These are phyloP conservation scores for Drosophila nebulosa DNA, from an alignment of 1,140 invertebrate genomes.

Conservation along the genomic window DNA sequence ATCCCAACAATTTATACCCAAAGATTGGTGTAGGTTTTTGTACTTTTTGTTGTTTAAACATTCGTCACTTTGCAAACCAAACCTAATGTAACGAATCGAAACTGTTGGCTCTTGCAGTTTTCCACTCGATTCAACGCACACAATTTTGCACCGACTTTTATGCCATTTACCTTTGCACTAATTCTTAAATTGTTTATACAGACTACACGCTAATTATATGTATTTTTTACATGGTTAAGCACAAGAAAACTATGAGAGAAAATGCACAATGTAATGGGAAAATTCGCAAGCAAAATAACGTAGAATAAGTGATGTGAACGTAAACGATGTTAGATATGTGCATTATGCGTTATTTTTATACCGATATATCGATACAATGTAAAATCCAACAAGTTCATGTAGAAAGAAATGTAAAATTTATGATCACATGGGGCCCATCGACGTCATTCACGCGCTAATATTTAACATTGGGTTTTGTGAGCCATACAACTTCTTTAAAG, in stretches of 20 bases:
- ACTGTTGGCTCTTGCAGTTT: not conserved
- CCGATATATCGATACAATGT: not conserved
- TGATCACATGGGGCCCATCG: not conserved
- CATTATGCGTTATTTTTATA: not conserved
- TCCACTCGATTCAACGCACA: not conserved
- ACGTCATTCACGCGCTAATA: not conserved
- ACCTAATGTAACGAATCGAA: not conserved
- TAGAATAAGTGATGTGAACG: not conserved
- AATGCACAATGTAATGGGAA: conserved; percentile 57
- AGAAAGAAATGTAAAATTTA: not conserved
- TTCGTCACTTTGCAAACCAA: not conserved
- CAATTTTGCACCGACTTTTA: not conserved
- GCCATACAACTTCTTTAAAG: no score
- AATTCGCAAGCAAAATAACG: not conserved
- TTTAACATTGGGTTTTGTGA: not conserved
- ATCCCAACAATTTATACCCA: no score
- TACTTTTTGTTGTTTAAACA: no score
- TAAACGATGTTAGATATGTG: not conserved
- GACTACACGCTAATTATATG: conserved; percentile 61
- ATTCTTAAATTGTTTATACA: conserved; percentile 67
- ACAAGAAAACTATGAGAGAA: conserved; percentile 68
- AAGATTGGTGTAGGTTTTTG: no score
- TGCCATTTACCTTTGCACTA: conserved; percentile 65
- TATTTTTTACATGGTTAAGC: conserved; percentile 73
- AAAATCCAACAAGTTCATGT: not conserved